Evolutionary conservation across 2,797 vertebrate genomes (phyloP).

Genomic region (Mionectes olivaceus): DNA sequence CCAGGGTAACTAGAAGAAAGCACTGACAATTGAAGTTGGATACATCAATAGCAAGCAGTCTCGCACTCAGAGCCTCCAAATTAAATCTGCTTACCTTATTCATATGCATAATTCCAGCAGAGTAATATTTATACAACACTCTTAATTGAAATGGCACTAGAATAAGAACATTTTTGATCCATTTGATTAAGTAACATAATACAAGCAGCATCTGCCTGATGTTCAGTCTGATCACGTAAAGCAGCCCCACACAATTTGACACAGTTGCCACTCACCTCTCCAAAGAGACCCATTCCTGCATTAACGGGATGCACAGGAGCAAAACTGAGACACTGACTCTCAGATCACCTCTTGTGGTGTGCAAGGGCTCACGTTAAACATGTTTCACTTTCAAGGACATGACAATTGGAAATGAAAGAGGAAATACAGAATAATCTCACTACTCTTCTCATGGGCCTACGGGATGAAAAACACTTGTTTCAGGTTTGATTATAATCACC

Average conservation of each 20-base stretch:
- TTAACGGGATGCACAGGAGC: not conserved
- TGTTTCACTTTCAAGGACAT: not conserved
- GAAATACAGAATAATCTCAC: not conserved
- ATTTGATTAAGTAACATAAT: not conserved
- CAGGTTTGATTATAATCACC: not conserved
- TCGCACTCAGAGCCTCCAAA: not conserved
- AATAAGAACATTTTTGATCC: not conserved
- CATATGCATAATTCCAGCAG: not conserved
- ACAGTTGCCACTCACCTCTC: not conserved
- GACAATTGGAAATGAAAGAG: not conserved
- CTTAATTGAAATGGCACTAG: not conserved
- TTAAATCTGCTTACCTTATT: slow-evolving; percentile 1
- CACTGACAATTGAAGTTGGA: not conserved
- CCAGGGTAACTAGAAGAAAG: not conserved
- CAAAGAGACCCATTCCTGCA: not conserved
- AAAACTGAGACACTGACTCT: not conserved
- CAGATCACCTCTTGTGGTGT: accelerated
- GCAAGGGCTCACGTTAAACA: not conserved
- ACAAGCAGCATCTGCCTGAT: not conserved
- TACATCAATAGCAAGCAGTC: not conserved
- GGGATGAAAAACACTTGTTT: not conserved
- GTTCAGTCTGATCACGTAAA: not conserved
- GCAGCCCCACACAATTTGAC: not conserved
- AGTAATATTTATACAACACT: not conserved
- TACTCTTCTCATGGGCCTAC: not conserved